Percentiles rank a stretch among this genome's conserved stretches.
phyloP scores from a whole-genome alignment of 2,888 invertebrate genomes.

The Tyria jacobaeae region DNA sequence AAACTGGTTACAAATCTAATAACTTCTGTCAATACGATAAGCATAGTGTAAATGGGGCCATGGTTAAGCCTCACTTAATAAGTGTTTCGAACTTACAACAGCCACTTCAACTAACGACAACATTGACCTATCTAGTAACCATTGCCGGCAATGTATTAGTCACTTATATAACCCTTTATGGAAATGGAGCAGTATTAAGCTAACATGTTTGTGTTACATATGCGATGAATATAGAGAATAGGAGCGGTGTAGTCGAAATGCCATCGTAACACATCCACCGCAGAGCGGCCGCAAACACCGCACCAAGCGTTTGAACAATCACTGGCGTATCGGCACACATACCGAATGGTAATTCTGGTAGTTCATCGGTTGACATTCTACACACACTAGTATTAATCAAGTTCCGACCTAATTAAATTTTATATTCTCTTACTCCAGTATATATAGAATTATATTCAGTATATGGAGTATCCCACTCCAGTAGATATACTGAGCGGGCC shows the following conservation, averaged over 20 bases:
- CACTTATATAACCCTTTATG: conserved; percentile 1
- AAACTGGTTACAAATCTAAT: conserved; percentile 14
- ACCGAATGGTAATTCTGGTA: conserved; percentile 55
- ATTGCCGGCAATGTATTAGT: conserved; percentile 32
- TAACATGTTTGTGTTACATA: conserved; percentile 49
- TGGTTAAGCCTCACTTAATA: conserved; percentile 53
- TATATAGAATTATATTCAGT: too few species aligned
- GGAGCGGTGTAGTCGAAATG: conserved; percentile 63
- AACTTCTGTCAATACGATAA: conserved; percentile 43
- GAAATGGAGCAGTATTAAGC: conserved; percentile 33
- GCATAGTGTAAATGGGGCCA: conserved; percentile 47
- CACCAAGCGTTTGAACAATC: conserved; percentile 71
- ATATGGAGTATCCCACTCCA: too few species aligned
- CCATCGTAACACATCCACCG: conserved; percentile 70
- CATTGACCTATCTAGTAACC: conserved; percentile 26
- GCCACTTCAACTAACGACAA: conserved; percentile 25
- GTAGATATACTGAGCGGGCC: not conserved
- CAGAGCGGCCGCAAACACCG: conserved; percentile 71
- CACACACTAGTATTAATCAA: conserved; percentile 29
- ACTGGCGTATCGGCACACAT: conserved; percentile 66
- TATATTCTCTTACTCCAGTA: not conserved
- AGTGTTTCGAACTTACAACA: conserved; percentile 40
- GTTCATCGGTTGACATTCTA: conserved; percentile 52
- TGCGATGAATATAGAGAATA: conserved; percentile 43
- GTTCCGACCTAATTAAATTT: conserved; percentile 33